phyloP scores from a whole-genome alignment of 2,888 invertebrate species.

The Ichneumoninae sp. region DNA sequence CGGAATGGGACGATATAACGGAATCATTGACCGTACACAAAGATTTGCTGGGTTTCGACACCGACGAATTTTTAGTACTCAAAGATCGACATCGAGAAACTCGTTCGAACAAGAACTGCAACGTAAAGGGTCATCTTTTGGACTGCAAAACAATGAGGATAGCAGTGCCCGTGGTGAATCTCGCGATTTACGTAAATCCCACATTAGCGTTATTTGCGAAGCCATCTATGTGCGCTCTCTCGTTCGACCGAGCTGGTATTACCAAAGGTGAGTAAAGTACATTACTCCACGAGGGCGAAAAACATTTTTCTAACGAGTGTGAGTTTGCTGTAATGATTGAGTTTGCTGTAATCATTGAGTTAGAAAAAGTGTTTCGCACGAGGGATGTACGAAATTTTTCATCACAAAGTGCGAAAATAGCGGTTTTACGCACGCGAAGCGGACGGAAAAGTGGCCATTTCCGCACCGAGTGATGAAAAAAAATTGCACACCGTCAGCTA shows the following conservation, averaged over 20 bases:
- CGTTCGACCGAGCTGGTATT: conserved; percentile 79
- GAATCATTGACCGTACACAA: conserved; percentile 78
- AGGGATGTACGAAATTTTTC: no score
- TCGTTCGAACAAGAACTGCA: conserved; percentile 68
- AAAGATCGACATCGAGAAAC: conserved; percentile 75
- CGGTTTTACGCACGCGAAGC: no score
- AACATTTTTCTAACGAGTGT: no score
- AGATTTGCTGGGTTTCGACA: conserved; percentile 77
- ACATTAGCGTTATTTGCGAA: conserved; percentile 89
- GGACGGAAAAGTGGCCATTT: no score
- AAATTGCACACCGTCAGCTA: conserved; percentile 8
- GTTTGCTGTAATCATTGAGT: no score
- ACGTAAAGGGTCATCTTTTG: conserved; percentile 86
- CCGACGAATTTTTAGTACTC: conserved; percentile 72
- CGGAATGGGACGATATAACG: conserved; percentile 84
- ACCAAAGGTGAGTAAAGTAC: conserved; percentile 78
- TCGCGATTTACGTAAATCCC: conserved; percentile 92
- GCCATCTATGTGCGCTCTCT: conserved; percentile 86
- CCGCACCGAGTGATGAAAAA: neutral
- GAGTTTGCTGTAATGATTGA: no score
- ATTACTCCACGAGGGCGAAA: no score
- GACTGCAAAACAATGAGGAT: conserved; percentile 88
- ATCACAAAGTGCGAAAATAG: no score
- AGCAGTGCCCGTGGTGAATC: conserved; percentile 89
- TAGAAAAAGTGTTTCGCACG: no score